phyloP scores from a whole-genome alignment of 2,797 vertebrate species.

The Mus minutoides region DNA sequence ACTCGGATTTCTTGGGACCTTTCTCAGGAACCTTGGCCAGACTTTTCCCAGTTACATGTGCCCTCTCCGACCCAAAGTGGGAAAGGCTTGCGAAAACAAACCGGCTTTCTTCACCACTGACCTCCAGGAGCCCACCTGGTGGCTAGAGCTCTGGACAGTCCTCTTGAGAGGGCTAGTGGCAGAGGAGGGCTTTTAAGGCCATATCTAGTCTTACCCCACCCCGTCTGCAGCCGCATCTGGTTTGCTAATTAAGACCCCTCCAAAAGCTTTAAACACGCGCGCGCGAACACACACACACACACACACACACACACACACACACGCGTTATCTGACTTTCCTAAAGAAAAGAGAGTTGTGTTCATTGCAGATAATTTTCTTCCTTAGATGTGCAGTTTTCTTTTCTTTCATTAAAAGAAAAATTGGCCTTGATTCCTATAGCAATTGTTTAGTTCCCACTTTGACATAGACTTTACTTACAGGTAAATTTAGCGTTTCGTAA shows the following conservation, averaged over 20 bases:
- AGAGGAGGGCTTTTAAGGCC: conserved; percentile 66
- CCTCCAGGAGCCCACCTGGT: neutral
- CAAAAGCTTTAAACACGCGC: neutral
- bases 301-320: neutral
- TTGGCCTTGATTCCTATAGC: conserved; percentile 28
- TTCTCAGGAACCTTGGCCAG: conserved; percentile 50
- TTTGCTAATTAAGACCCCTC: conserved; percentile 57
- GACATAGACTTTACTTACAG: neutral
- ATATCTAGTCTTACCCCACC: neutral
- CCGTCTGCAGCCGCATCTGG: neutral
- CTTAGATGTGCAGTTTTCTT: neutral
- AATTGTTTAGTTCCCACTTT: conserved; percentile 39
- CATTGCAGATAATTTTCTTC: conserved; percentile 61
- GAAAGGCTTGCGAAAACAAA: conserved; percentile 50
- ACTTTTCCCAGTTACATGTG: conserved; percentile 55
- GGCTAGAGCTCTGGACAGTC: neutral
- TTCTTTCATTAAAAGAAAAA: neutral
- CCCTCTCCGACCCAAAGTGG: neutral
- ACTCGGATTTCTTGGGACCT: conserved; percentile 14
- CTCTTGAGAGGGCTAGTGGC: neutral
- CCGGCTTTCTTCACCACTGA: neutral
- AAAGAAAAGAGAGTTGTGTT: conserved; percentile 56
- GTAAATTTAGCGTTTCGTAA: conserved; percentile 24
- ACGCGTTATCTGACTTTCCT: conserved; percentile 56
- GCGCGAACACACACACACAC: conserved; percentile 13